Base-by-base conservation (phyloP, 2,797 vertebrate species). In the Cuculus canorus region DNA sequence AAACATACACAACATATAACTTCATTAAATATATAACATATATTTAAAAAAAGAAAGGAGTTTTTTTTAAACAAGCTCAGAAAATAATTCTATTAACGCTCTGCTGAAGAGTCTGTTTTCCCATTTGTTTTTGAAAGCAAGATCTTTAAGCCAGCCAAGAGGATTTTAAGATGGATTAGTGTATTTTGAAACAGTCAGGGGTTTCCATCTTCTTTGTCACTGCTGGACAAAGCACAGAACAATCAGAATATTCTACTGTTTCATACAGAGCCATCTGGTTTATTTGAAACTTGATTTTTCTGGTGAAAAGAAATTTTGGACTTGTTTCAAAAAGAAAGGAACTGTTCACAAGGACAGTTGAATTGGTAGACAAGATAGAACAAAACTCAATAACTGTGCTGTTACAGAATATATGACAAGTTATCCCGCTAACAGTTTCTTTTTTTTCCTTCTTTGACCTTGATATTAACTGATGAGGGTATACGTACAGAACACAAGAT, bases 1-100 rank as follows among this genome's bases (percentile, higher is more conserved):
- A 43, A 39, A 18, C 16, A 15, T 17, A 18, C 43, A 17, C 43
- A 43, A 43, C 43, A 43, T 43, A 43, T 43, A 43, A 43, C 43
- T 43, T 43, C 43, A 43, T 43, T 43, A 43, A 16, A 43, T 43
- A 43, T 17, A 16, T 43, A 48, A 48, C 21, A 48, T 48, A 48
- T 23, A 48, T 22, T 23, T 19, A 21, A 17, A 17, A 7, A 3
- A 22, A 4, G 9, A 7, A 27, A 8, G 0, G 1, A 18, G 4
- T 2, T 18, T 59, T 66, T 85, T 45, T 2, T 24, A 68, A 47
- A 88, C 1, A 22, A 61, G 3, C 3, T 72, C 54, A 85, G 9
- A 9, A 82, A 64, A 37, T 48, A 56, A 56, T 59, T 56, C 17
- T 12, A 50, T 28, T 50, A 75, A 61, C 5, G 41, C 3, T 17